Evolutionary conservation across 2,113 vertebrate species (phyloP).

Genomic region (Podarcis cretensis): DNA sequence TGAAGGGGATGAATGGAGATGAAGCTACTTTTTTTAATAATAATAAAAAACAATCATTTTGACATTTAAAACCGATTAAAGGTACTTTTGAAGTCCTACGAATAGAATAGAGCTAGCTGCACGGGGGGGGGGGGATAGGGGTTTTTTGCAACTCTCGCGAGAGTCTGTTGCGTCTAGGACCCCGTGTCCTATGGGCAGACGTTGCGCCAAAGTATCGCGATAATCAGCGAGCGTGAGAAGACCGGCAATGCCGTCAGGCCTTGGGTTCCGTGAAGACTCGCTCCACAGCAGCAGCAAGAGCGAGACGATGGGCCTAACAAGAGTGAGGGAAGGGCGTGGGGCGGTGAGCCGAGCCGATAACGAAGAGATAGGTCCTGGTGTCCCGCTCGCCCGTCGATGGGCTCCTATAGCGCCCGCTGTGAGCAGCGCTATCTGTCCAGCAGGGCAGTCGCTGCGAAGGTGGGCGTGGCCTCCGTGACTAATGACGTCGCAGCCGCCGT

Average conservation of each 20-base stretch:
- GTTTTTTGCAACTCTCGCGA: not conserved
- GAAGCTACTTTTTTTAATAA: too few relatives aligned
- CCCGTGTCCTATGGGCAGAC: not conserved
- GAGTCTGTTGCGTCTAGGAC: not conserved
- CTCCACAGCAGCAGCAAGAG: not conserved
- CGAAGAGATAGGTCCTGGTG: not conserved
- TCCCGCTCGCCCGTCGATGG: not conserved
- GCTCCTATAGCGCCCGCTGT: too few relatives aligned
- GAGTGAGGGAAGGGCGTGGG: not conserved
- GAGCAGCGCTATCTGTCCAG: too few relatives aligned
- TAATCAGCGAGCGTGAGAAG: not conserved
- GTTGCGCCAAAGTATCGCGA: not conserved
- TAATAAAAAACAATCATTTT: too few relatives aligned
- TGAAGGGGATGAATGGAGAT: too few relatives aligned
- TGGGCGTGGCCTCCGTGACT: too few relatives aligned
- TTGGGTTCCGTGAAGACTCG: not conserved
- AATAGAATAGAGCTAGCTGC: too few relatives aligned
- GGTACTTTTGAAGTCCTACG: not conserved
- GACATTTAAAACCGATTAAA: too few relatives aligned
- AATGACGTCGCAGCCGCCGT: too few relatives aligned
- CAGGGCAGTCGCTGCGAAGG: too few relatives aligned
- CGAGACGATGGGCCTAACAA: not conserved
- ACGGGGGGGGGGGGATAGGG: too few relatives aligned
- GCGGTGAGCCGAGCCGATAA: not conserved
- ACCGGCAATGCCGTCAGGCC: accelerated